Conservation (phyloP, 2,113 vertebrate genomes). For the Hippocampus comes region DNA sequence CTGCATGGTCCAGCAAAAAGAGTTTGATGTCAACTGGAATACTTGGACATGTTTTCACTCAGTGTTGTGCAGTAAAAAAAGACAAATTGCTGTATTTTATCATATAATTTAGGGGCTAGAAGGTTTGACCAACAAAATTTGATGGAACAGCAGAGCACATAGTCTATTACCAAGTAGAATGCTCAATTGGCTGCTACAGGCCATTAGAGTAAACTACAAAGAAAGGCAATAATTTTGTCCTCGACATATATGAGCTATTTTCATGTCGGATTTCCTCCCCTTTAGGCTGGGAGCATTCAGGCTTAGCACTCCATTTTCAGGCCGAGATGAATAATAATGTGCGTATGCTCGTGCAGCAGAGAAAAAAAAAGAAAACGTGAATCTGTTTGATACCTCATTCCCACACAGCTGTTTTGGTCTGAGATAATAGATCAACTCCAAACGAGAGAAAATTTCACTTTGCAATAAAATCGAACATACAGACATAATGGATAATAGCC, state of each 20-base stretch:
- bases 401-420: constrained; percentile 42
- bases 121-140: constrained; percentile 35
- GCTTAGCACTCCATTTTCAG: constrained; percentile 39
- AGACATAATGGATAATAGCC: constrained; percentile 40
- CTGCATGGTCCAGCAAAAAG: neutral
- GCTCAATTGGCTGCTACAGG: constrained; percentile 37
- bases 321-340: constrained; percentile 43
- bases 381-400: constrained; percentile 58
- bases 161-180: constrained; percentile 27
- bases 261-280: constrained; percentile 49
- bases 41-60: constrained; percentile 8
- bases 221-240: constrained; percentile 40
- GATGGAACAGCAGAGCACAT: constrained; percentile 34
- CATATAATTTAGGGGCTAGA: constrained; percentile 19
- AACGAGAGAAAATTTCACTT: constrained; percentile 56
- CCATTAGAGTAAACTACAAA: constrained; percentile 37
- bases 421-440: constrained; percentile 49
- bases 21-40: neutral
- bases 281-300: constrained; percentile 44
- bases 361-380: constrained; percentile 40
- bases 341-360: constrained; percentile 11
- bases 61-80: constrained; percentile 35
- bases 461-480: constrained; percentile 40
- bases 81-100: constrained; percentile 36
- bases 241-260: constrained; percentile 44